Percentiles rank a stretch among this genome's conserved stretches.
These are phyloP conservation scores for Xerus rutilus DNA, from an alignment of 2,797 vertebrate species.

Conservation along the genomic window DNA sequence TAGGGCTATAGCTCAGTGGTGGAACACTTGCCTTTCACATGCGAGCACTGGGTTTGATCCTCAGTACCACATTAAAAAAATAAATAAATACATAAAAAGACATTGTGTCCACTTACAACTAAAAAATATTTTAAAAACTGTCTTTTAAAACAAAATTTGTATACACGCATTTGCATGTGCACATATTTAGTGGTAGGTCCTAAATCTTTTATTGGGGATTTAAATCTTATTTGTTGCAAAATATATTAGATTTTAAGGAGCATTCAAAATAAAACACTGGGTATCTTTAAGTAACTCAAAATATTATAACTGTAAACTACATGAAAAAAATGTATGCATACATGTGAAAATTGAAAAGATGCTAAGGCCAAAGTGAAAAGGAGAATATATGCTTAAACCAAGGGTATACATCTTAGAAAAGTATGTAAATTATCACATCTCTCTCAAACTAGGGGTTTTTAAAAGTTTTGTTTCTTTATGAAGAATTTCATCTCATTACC, in stretches of 20 bases:
- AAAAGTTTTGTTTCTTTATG: not conserved
- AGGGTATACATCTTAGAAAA: not conserved
- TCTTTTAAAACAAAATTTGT: not conserved
- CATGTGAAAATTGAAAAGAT: not conserved
- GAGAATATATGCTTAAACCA: not conserved
- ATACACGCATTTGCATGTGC: not conserved
- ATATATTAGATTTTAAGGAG: not conserved
- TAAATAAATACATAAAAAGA: no score
- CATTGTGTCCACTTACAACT: no score
- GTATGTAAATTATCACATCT: not conserved
- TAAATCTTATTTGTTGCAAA: not conserved
- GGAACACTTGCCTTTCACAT: no score
- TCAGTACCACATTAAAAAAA: no score
- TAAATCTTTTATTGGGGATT: not conserved
- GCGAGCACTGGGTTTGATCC: no score
- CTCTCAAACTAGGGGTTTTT: not conserved
- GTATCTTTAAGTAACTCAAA: not conserved
- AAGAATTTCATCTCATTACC: not conserved
- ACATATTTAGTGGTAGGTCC: not conserved
- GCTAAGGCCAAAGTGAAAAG: not conserved
- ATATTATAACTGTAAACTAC: not conserved
- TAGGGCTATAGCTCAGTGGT: no score
- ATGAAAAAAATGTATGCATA: not conserved
- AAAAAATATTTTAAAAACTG: no score
- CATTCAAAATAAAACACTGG: conserved; percentile 8